Evolutionary conservation across 2,797 vertebrate genomes (phyloP), one percentile per base, ranked within the genome.

Genomic region (Danio kyathit): DNA sequence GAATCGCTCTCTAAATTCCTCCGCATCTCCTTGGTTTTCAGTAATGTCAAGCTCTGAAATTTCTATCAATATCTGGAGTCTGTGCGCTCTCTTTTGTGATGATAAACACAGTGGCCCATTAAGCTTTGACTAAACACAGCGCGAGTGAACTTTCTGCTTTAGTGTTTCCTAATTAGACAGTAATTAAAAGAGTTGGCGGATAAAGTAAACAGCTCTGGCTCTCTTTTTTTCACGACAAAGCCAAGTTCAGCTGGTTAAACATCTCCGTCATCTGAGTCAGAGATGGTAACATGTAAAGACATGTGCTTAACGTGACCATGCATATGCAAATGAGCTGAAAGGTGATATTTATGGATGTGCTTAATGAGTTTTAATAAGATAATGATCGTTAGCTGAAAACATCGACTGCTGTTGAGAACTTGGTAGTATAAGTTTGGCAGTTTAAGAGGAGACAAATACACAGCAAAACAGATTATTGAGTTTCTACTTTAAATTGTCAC

Each of bases 91-190:
- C 79, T 87, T 87, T 94, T 95, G 76, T 92, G 79, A 93, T 94
- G 93, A 76, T 89, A 94, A 93, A 84, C 78, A 85, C 72, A 71
- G 66, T 71, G 82, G 89, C 61, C 60, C 51, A 92, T 91, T 89
- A 88, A 88, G 86, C 88, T 80, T 49, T 1, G 82, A 86, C 89
- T 86, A 89, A 74, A 76, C 41, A 14, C 83, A 87, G 87, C 11
- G 56, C 76, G 79, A 87, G 29, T 29, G 88, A 86, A 87, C 73
- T 66, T 19, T 80, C 17, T 71, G 83, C 82, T 89, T 88, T 88
- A 90, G 92, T 87, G 90, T 90, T 90, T 88, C 49, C 88, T 89
- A 90, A 93, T 93, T 93, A 93, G 86, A 91, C 90, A 88, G 86
- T 90, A 90, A 93, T 94, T 92, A 92, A 92, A 91, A 88, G 91